Base-by-base conservation (phyloP, 2,113 vertebrate species). In the Procavia capensis region DNA sequence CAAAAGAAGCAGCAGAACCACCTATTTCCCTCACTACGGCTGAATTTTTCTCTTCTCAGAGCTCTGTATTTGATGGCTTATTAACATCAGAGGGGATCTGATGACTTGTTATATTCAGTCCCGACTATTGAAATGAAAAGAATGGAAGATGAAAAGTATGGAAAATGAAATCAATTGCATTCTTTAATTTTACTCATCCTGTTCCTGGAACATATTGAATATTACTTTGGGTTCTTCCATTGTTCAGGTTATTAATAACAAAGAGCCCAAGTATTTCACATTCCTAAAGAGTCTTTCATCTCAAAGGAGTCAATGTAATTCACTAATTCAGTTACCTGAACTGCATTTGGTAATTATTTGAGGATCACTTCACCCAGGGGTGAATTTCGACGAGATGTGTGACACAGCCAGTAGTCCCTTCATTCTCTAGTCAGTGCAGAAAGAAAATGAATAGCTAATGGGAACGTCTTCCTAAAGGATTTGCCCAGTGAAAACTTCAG, bases 291-390 rank as follows among this genome's bases (percentile, higher is more conserved):
- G 95, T 95, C 95, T 97, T 96, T 97, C 97, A 97, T 97, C 97
- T 98, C 97, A 96, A 95, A 97, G 97, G 96, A 96, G 91, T 93
- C 79, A 70, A 66, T 95, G 96, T 97, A 97, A 97, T 96, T 98
- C 97, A 97, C 96, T 98, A 98, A 98, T 97, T 98, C 96, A 97
- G 97, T 96, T 98, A 98, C 97, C 97, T 94, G 96, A 97, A 96
- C 96, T 96, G 95, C 97, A 97, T 97, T 97, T 98, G 96, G 95
- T 97, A 97, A 98, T 98, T 98, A 97, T 98, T 97, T 96, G 97
- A 97, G 97, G 97, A 98, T 98, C 97, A 96, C 96, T 98, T 97
- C 96, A 98, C 97, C 97, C 97, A 97, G 96, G 93, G 96, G 96
- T 97, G 97, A 96, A 97, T 97, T 95, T 90, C 25, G 36, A 94